Conservation (phyloP, 2,888 invertebrate genomes). For the Apamea monoglypha region DNA sequence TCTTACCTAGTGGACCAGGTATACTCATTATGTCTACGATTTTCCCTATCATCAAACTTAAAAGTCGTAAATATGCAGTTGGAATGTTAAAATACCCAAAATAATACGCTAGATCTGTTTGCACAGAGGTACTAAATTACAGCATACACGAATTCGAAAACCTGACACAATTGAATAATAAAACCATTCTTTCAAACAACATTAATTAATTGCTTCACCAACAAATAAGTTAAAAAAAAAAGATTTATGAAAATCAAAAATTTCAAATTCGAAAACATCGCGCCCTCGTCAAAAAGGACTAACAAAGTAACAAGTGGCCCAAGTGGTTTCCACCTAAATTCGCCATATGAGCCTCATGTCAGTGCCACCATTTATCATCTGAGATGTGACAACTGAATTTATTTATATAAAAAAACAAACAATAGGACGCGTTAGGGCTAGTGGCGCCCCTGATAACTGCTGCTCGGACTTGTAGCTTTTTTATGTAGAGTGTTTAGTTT, state of each 20-base stretch:
- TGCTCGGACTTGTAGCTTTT: slow-evolving; percentile 76
- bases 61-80: too few species aligned
- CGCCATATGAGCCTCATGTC: slow-evolving; percentile 89
- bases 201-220: neutral
- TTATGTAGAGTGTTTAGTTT: slow-evolving; percentile 69
- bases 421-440: slow-evolving; percentile 81
- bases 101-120: too few species aligned
- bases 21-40: too few species aligned
- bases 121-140: too few species aligned
- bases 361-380: slow-evolving; percentile 86
- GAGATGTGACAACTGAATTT: slow-evolving; percentile 90
- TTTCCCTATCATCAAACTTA: too few species aligned
- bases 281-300: slow-evolving; percentile 73
- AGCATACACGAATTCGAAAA: too few species aligned
- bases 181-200: neutral
- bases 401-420: slow-evolving; percentile 89
- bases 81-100: too few species aligned
- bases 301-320: slow-evolving; percentile 83
- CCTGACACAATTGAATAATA: too few species aligned
- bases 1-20: too few species aligned
- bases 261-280: slow-evolving; percentile 69
- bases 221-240: slow-evolving; percentile 25
- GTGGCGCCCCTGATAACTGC: slow-evolving; percentile 81
- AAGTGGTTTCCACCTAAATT: slow-evolving; percentile 82
- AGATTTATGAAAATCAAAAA: slow-evolving; percentile 5